phyloP scores from a whole-genome alignment of 2,888 invertebrate species.

The Sturmia bella region DNA sequence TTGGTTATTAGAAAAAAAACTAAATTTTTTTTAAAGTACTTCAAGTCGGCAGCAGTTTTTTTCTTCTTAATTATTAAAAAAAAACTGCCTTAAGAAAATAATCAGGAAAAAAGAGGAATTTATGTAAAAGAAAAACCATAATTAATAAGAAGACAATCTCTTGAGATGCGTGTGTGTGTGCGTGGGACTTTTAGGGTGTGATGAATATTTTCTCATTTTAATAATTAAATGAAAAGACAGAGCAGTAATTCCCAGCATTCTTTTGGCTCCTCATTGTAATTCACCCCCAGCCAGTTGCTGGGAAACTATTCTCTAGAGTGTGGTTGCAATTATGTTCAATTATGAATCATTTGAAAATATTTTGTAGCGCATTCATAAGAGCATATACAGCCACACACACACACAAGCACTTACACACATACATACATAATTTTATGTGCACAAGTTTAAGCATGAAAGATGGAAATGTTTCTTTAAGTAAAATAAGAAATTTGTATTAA shows the following conservation, averaged over 20 bases:
- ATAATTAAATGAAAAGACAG: conserved; percentile 46
- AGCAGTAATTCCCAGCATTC: conserved; percentile 52
- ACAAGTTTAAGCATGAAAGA: neutral
- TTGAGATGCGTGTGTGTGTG: conserved; percentile 26
- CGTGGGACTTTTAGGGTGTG: conserved; percentile 45
- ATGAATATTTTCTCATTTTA: conserved; percentile 56
- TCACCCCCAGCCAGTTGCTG: conserved; percentile 26
- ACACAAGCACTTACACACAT: neutral
- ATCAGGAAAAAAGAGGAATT: neutral
- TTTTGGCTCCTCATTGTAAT: conserved; percentile 5
- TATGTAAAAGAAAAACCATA: neutral
- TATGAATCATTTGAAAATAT: conserved; percentile 66
- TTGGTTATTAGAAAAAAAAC: no score
- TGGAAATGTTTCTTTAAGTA: conserved; percentile 46
- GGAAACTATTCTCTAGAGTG: conserved; percentile 39
- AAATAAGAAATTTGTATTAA: no score
- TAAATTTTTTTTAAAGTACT: no score
- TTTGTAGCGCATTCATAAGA: conserved; percentile 53
- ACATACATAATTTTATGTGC: neutral
- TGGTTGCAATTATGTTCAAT: conserved; percentile 67
- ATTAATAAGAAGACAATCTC: conserved; percentile 40
- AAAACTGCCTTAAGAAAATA: no score
- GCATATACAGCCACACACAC: conserved; percentile 18
- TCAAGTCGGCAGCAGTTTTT: no score
- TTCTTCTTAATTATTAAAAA: no score